Conservation (phyloP, 2,797 vertebrate genomes). For the Eulemur rubriventer region DNA sequence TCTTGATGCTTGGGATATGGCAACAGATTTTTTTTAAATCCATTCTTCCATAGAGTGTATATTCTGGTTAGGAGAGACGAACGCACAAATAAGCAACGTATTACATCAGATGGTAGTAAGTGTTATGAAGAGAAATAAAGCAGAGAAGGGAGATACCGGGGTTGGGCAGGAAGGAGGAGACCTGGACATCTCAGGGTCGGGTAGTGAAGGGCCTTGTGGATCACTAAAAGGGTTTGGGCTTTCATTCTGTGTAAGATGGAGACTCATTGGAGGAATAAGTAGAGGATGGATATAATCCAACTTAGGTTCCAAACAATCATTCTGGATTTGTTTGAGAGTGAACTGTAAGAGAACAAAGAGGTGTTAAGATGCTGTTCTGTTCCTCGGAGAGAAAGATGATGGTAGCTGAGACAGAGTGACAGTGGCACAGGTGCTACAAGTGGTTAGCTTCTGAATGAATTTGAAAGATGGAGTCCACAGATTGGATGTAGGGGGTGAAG, state of each 20-base stretch:
- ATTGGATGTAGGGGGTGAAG: background rate
- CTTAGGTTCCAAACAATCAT: background rate
- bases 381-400: background rate
- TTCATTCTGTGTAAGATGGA: background rate
- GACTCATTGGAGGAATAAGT: background rate
- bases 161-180: background rate
- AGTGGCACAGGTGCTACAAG: background rate
- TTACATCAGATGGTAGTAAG: background rate
- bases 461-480: background rate
- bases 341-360: background rate
- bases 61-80: background rate
- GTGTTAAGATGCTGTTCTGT: background rate
- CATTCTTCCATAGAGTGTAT: background rate
- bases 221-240: background rate
- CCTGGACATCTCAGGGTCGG: background rate
- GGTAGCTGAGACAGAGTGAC: background rate
- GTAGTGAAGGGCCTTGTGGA: background rate
- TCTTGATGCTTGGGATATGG: background rate
- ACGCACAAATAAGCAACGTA: background rate
- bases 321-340: background rate
- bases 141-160: background rate
- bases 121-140: background rate
- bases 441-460: background rate
- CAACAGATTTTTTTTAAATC: background rate
- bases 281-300: background rate